A percentile compares a stretch with the other conserved stretches of the same genome.
These are phyloP conservation scores for Hylomyscus alleni DNA, from an alignment of 2,797 vertebrate species.

Conservation along the genomic window DNA sequence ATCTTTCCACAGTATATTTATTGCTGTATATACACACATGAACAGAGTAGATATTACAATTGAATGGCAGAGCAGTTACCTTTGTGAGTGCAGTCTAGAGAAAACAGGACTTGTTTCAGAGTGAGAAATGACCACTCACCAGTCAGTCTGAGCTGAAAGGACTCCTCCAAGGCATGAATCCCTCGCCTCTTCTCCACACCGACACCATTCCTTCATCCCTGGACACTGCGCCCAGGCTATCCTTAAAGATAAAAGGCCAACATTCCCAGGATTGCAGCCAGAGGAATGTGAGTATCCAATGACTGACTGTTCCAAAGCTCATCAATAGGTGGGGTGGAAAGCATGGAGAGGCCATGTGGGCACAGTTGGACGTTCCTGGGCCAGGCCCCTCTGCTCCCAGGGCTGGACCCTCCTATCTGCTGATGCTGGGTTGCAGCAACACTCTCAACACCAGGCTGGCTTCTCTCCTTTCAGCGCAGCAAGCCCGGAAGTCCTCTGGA, in stretches of 20 bases:
- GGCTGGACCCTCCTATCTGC: not conserved
- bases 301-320: not conserved
- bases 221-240: conserved; percentile 36
- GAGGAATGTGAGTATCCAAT: conserved; percentile 59
- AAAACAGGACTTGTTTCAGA: conserved; percentile 6
- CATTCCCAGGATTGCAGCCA: conserved; percentile 61
- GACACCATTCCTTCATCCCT: not conserved
- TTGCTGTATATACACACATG: too few species aligned
- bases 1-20: not conserved
- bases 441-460: not conserved
- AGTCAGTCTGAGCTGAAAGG: conserved; percentile 12
- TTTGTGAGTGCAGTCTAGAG: conserved; percentile 30
- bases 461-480: conserved; percentile 32
- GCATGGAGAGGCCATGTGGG: not conserved
- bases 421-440: not conserved
- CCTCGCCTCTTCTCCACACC: not conserved
- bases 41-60: not conserved
- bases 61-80: not conserved
- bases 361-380: not conserved
- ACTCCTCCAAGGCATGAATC: conserved; percentile 7
- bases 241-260: conserved; percentile 72
- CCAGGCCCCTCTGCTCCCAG: not conserved
- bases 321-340: conserved; percentile 12
- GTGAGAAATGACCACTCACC: conserved; percentile 56
- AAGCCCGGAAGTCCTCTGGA: conserved; percentile 41